These are phyloP conservation scores for Tupaia chinensis DNA, from an alignment of 2,113 vertebrate species.

Conservation along the genomic window DNA sequence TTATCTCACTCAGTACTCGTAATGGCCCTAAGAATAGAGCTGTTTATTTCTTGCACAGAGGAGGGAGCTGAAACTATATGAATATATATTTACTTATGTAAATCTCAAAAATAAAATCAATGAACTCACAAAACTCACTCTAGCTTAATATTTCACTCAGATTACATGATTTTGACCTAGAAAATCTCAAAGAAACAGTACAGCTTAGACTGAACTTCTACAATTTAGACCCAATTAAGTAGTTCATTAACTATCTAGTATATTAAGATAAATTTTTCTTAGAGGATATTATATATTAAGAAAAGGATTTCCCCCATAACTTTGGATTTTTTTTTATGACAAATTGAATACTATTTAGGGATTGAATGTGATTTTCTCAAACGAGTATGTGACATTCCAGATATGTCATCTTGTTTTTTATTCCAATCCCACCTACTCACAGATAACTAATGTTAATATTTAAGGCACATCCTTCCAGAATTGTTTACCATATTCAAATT, in stretches of 20 bases:
- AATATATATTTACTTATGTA: not conserved
- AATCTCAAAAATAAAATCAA: constrained; percentile 23
- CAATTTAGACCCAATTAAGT: not conserved
- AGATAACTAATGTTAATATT: not conserved
- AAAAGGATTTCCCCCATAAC: not conserved
- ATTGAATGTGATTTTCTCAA: not conserved
- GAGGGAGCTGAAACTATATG: not conserved
- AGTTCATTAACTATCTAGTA: not conserved
- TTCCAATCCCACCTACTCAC: not conserved
- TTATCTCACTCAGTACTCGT: not conserved
- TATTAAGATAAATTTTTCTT: not conserved
- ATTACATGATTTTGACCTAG: constrained; percentile 26
- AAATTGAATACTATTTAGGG: not conserved
- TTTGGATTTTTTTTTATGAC: not conserved
- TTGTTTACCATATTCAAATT: not conserved
- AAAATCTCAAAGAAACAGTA: constrained; percentile 33
- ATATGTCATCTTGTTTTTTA: not conserved
- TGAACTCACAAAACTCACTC: not conserved
- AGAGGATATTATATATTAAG: not conserved
- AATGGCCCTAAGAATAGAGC: not conserved
- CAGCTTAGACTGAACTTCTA: not conserved
- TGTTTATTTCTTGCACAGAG: not conserved
- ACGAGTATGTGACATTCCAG: not conserved
- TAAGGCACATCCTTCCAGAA: not conserved
- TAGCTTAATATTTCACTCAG: not conserved